A percentile compares a stretch with the other conserved stretches of the same genome.
These are phyloP conservation scores for Zosterops lateralis DNA, from an alignment of 2,113 vertebrate genomes.

Conservation along the genomic window DNA sequence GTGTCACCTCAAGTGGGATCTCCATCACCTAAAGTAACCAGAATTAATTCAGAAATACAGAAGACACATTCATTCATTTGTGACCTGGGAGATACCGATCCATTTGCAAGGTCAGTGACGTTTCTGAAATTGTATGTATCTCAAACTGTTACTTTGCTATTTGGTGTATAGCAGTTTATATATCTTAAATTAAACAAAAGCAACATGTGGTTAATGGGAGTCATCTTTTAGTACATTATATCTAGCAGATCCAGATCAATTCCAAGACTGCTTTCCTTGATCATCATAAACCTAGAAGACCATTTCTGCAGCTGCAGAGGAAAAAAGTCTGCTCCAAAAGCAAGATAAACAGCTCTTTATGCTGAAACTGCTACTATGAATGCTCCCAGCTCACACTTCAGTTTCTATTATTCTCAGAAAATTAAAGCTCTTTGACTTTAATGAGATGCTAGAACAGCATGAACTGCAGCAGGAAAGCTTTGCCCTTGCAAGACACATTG, in stretches of 20 bases:
- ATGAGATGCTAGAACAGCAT: not conserved
- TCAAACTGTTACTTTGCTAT: not conserved
- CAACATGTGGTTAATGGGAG: not conserved
- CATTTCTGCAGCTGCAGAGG: slow-evolving; percentile 21
- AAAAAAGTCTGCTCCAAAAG: slow-evolving; percentile 23
- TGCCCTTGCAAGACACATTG: not conserved
- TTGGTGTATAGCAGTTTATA: not conserved
- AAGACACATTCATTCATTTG: not conserved
- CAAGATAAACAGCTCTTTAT: not conserved
- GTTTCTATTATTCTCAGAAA: not conserved
- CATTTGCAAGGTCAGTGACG: not conserved
- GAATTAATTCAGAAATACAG: not conserved
- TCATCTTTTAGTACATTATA: not conserved
- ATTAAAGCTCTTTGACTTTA: slow-evolving; percentile 4
- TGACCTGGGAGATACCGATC: not conserved
- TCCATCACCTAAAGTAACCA: not conserved
- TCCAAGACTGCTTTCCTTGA: not conserved
- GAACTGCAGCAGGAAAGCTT: slow-evolving; percentile 8
- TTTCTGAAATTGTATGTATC: not conserved
- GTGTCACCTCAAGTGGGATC: not conserved
- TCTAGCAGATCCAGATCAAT: not conserved
- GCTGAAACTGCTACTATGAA: not conserved
- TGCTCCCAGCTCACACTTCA: not conserved
- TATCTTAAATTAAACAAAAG: not conserved
- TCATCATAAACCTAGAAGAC: not conserved